A percentile compares a stretch with the other conserved stretches of the same genome.
Evolutionary conservation across 2,888 invertebrate genomes (phyloP).

Genomic region (Melitaea athalia): DNA sequence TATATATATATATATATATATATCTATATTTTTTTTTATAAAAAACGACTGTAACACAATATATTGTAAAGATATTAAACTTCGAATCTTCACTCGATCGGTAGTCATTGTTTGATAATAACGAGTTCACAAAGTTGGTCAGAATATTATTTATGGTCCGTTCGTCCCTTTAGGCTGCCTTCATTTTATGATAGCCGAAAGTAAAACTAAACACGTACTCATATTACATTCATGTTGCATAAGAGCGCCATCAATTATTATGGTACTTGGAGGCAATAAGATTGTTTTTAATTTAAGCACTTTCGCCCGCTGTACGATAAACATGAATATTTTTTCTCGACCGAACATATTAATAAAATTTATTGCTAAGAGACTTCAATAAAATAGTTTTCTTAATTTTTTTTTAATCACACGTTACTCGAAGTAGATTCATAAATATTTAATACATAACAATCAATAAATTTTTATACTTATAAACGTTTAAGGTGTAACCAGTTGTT

Average conservation of each 20-base stretch:
- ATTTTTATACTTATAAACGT: conserved; percentile 3
- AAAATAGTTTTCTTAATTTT: conserved; percentile 10
- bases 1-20: too few relatives aligned
- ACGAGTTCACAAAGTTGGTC: too few relatives aligned
- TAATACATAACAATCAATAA: conserved; percentile 5
- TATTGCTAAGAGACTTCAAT: conserved; percentile 4
- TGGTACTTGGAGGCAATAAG: conserved; percentile 12
- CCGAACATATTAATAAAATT: conserved; percentile 7
- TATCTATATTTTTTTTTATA: too few relatives aligned
- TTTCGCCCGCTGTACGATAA: conserved; percentile 15
- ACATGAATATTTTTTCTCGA: conserved; percentile 3
- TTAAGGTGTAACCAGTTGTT: background rate
- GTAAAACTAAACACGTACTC: conserved; percentile 15
- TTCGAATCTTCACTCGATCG: background rate
- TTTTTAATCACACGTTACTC: background rate
- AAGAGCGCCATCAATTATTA: conserved; percentile 22
- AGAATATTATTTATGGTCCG: background rate
- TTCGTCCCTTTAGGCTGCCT: background rate
- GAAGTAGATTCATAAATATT: conserved; percentile 5
- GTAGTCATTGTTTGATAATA: background rate
- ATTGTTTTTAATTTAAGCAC: conserved; percentile 22
- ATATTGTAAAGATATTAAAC: background rate
- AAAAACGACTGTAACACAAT: too few relatives aligned
- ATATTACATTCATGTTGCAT: conserved; percentile 11
- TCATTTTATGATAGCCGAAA: conserved; percentile 11